A percentile compares a stretch with the other conserved stretches of the same genome.
Conservation (phyloP, 2,888 invertebrate genomes). For the Masnerella sp. region DNA sequence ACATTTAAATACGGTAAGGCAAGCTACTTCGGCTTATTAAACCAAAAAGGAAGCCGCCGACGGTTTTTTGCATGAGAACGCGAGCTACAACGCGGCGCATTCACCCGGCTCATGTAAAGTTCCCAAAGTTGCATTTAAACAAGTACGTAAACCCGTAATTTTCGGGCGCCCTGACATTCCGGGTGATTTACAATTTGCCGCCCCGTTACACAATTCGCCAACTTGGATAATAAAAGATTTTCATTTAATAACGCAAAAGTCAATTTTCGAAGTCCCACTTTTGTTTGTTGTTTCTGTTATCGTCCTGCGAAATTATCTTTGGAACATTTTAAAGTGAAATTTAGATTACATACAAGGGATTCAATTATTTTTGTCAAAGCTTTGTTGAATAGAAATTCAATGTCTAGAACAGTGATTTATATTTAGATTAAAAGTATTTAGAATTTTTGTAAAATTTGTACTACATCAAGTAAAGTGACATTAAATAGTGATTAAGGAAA, state of each 20-base stretch:
- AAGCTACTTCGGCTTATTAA: constrained; percentile 1
- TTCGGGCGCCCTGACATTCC: background rate
- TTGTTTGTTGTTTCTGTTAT: constrained; percentile 7
- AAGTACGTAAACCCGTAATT: background rate
- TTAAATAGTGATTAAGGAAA: too few species aligned
- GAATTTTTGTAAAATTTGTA: too few species aligned
- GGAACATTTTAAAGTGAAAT: too few species aligned
- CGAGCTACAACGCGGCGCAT: too few species aligned
- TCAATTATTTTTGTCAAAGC: background rate
- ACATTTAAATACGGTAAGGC: constrained; percentile 6
- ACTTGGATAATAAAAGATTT: background rate
- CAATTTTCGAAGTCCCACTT: constrained; percentile 2
- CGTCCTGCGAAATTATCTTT: constrained; percentile 8
- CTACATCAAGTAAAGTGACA: too few species aligned
- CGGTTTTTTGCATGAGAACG: constrained; percentile 5
- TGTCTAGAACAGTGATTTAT: too few species aligned
- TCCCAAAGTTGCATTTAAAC: constrained; percentile 4
- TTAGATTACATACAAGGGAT: too few species aligned
- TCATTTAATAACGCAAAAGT: constrained; percentile 3
- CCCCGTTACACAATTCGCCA: background rate
- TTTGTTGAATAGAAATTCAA: too few species aligned
- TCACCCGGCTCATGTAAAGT: too few species aligned
- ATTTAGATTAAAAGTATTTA: too few species aligned
- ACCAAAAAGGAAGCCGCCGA: background rate
- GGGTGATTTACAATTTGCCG: background rate